phyloP scores from a whole-genome alignment of 2,113 vertebrate species.

The Caranx melampygus region DNA sequence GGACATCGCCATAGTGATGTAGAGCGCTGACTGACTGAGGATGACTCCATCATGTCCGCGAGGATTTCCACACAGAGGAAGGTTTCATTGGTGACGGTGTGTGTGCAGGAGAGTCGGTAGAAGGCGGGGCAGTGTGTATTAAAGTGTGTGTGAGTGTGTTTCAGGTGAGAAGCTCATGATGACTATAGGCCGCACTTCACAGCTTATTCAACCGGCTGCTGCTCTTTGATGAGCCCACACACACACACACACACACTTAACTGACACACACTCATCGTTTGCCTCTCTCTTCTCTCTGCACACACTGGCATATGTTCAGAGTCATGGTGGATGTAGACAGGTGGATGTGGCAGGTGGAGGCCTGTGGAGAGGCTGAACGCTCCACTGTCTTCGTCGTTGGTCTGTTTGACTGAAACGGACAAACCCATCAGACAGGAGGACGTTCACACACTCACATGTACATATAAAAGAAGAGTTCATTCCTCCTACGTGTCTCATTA shows the following conservation, averaged over 20 bases:
- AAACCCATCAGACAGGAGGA: not conserved
- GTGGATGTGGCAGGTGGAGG: slow-evolving; percentile 17
- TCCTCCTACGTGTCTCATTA: too few species aligned
- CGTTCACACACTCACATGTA: not conserved
- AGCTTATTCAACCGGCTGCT: slow-evolving; percentile 43
- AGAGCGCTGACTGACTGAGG: slow-evolving; percentile 50
- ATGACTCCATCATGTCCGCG: slow-evolving; percentile 26
- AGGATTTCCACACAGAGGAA: slow-evolving; percentile 47
- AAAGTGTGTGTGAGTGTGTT: not conserved
- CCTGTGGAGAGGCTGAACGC: not conserved
- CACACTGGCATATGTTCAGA: slow-evolving; percentile 21
- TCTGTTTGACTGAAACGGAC: not conserved
- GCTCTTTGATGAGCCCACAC: slow-evolving; percentile 56
- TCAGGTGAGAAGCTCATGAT: slow-evolving; percentile 41
- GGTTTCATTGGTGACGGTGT: slow-evolving; percentile 21
- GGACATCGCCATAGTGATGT: slow-evolving; percentile 69
- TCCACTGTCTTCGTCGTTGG: not conserved
- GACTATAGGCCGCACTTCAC: slow-evolving; percentile 41
- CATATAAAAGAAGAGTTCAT: too few species aligned
- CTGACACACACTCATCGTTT: slow-evolving; percentile 6
- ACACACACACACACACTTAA: slow-evolving; percentile 34
- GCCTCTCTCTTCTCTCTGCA: slow-evolving; percentile 1
- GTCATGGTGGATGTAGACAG: slow-evolving; percentile 32
- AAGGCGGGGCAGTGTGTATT: not conserved
- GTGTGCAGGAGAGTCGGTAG: not conserved